phyloP scores from a whole-genome alignment of 2,797 vertebrate species.

The Simalia tracyae region DNA sequence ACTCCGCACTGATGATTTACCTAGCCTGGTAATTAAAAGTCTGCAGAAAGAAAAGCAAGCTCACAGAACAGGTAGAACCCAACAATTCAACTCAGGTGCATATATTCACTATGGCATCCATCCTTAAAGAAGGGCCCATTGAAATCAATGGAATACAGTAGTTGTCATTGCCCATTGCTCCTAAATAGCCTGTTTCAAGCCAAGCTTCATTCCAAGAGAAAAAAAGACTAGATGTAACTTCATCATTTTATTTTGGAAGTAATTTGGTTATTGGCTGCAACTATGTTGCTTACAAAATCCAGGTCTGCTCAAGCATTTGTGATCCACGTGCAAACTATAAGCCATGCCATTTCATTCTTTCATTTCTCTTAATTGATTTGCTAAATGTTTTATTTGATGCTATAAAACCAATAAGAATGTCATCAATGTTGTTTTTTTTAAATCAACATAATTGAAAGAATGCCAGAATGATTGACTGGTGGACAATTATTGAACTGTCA shows the following conservation, averaged over 20 bases:
- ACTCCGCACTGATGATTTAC: neutral
- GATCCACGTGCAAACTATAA: no score
- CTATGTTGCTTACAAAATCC: neutral
- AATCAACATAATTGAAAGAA: neutral
- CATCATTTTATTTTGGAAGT: neutral
- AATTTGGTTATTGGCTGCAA: neutral
- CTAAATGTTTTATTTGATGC: no score
- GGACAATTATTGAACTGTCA: neutral
- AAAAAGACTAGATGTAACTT: neutral
- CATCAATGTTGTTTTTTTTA: neutral
- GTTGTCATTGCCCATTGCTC: neutral
- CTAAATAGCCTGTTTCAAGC: neutral
- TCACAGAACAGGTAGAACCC: neutral
- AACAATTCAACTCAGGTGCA: neutral
- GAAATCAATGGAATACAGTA: neutral
- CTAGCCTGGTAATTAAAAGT: neutral
- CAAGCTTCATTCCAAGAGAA: no score
- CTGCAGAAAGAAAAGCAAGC: neutral
- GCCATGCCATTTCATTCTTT: no score
- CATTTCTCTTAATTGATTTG: no score
- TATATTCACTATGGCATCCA: neutral
- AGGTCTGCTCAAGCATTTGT: neutral
- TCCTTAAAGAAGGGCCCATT: neutral
- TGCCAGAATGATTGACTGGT: neutral
- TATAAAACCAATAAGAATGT: neutral